These are phyloP conservation scores for Salvator merianae DNA, from an alignment of 2,113 vertebrate genomes.

Conservation along the genomic window DNA sequence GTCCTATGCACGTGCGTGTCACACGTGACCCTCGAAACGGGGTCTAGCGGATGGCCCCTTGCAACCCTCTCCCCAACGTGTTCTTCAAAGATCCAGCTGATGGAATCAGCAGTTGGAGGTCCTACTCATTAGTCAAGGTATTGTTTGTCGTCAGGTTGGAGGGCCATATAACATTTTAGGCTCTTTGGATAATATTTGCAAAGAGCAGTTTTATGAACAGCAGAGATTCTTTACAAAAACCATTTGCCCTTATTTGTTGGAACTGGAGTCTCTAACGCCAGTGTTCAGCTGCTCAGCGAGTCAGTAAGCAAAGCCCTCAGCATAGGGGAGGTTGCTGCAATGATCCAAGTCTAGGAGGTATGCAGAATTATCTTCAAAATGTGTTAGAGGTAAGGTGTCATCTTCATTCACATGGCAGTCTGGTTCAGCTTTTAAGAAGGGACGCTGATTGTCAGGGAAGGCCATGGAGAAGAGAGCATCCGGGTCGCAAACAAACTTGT, in stretches of 20 bases:
- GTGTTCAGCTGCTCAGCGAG: constrained; percentile 47
- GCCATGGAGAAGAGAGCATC: constrained; percentile 98
- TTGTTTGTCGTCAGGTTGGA: constrained; percentile 48
- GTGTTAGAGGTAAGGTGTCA: constrained; percentile 89
- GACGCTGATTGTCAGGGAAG: constrained; percentile 95
- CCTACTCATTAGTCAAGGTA: constrained; percentile 67
- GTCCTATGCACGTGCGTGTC: neutral
- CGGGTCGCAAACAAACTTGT: constrained; percentile 96
- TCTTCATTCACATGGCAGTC: constrained; percentile 84
- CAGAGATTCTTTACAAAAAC: constrained; percentile 70
- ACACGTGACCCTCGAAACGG: neutral
- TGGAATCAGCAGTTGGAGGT: constrained; percentile 54
- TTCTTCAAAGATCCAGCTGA: constrained; percentile 18
- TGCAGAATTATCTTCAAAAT: constrained; percentile 86
- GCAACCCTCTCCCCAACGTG: constrained; percentile 39
- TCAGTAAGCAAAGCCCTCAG: constrained; percentile 90
- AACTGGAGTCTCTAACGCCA: constrained; percentile 60
- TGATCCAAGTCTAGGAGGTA: constrained; percentile 90
- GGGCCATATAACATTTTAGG: constrained; percentile 43
- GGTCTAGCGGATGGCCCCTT: constrained; percentile 25
- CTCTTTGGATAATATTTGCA: constrained; percentile 64
- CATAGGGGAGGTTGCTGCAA: constrained; percentile 83
- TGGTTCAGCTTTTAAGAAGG: constrained; percentile 89
- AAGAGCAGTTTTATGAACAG: constrained; percentile 68
- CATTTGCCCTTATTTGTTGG: constrained; percentile 67